A percentile compares a stretch with the other conserved stretches of the same genome.
These are phyloP conservation scores for Agapornis canus DNA, from an alignment of 2,797 vertebrate genomes.

Conservation along the genomic window DNA sequence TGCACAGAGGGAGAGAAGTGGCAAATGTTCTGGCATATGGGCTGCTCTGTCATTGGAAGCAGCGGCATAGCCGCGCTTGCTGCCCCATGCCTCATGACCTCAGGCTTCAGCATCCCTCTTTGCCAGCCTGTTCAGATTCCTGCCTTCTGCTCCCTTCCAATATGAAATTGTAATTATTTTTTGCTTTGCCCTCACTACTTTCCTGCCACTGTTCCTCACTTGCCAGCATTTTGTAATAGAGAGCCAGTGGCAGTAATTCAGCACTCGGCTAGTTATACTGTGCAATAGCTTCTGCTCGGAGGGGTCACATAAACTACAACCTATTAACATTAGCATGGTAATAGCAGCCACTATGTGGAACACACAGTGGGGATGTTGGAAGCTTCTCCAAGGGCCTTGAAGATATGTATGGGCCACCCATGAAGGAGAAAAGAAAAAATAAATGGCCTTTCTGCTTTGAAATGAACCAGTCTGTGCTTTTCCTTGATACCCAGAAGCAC, in stretches of 20 bases:
- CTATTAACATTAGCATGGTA: neutral
- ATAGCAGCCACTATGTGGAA: neutral
- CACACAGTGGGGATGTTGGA: neutral
- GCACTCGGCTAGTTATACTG: neutral
- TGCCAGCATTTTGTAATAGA: neutral
- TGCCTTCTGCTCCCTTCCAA: neutral
- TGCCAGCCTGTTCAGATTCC: neutral
- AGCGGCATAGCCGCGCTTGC: neutral
- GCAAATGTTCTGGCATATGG: constrained; percentile 54
- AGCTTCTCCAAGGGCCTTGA: constrained; percentile 15
- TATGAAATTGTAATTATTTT: neutral
- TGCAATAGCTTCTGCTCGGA: neutral
- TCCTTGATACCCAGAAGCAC: constrained; percentile 19
- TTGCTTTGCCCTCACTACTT: neutral
- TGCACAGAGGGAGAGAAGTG: constrained; percentile 9
- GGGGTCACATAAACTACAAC: neutral
- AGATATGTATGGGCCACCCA: constrained; percentile 13
- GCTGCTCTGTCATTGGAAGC: neutral
- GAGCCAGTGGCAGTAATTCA: neutral
- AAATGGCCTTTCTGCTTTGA: constrained; percentile 5
- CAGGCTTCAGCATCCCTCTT: neutral
- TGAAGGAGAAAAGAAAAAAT: neutral
- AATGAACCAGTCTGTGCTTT: constrained; percentile 17
- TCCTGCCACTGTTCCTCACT: neutral
- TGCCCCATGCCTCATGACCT: neutral